phyloP scores from a whole-genome alignment of 2,888 invertebrate genomes.

The Apamea epomidion region DNA sequence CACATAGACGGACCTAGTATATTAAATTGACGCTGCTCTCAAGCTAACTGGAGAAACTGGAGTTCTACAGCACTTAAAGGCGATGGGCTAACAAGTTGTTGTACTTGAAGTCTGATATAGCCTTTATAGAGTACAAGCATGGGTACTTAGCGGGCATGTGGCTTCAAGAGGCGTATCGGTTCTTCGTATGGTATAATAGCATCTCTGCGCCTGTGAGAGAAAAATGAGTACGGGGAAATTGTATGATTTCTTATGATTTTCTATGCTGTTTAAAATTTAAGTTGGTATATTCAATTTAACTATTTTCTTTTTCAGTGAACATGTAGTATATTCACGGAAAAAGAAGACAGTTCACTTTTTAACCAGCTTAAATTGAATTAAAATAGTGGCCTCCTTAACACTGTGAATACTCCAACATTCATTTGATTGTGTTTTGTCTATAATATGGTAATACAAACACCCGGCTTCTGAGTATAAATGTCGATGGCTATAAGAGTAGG shows the following conservation, averaged over 20 bases:
- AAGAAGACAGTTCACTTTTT: neutral
- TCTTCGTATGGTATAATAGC: neutral
- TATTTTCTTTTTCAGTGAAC: neutral
- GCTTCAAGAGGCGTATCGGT: constrained; percentile 28
- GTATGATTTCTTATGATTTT: neutral
- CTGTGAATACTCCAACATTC: neutral
- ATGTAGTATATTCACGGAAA: too few relatives aligned
- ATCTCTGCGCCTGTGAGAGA: neutral
- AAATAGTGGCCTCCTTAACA: neutral
- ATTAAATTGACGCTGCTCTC: constrained; percentile 57
- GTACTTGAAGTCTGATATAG: constrained; percentile 41
- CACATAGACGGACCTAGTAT: constrained; percentile 23
- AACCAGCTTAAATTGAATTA: neutral
- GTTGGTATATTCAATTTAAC: neutral
- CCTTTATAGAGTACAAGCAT: constrained; percentile 31
- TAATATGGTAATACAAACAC: neutral
- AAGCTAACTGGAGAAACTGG: constrained; percentile 37
- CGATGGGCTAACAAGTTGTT: constrained; percentile 57
- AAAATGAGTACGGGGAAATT: neutral
- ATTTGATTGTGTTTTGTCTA: neutral
- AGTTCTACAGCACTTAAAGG: constrained; percentile 49
- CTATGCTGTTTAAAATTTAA: neutral
- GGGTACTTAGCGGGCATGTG: constrained; percentile 30
- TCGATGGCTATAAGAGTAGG: too few relatives aligned
- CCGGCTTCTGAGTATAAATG: neutral